These are phyloP conservation scores for Aleiodes sp. DNA, from an alignment of 1,140 invertebrate genomes.

Conservation along the genomic window DNA sequence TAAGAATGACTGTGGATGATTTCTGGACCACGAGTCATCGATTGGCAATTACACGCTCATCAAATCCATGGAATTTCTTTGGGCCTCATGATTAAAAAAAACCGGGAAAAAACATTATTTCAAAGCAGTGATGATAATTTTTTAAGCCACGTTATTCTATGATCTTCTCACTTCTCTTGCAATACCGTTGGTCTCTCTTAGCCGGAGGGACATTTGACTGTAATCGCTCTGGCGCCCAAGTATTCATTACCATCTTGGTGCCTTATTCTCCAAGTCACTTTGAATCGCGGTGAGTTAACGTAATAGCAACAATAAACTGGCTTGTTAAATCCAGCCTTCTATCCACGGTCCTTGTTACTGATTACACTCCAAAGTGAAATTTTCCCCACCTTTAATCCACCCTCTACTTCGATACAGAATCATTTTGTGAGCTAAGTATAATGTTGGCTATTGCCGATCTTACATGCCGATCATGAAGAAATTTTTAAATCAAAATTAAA, in stretches of 20 bases:
- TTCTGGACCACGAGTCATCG: slow-evolving; percentile 21
- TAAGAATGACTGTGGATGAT: background rate
- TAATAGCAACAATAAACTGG: slow-evolving; percentile 57
- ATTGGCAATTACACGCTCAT: slow-evolving; percentile 31
- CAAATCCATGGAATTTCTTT: slow-evolving; percentile 6
- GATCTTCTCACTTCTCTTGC: background rate
- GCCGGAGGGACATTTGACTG: slow-evolving; percentile 4
- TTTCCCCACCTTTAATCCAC: background rate
- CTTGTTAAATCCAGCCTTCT: slow-evolving; percentile 52
- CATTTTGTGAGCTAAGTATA: slow-evolving; percentile 3
- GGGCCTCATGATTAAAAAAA: slow-evolving; percentile 1
- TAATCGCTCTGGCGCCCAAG: slow-evolving; percentile 36
- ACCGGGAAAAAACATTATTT: background rate
- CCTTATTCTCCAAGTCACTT: slow-evolving; percentile 37
- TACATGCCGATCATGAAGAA: no score
- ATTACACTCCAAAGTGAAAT: slow-evolving; percentile 6
- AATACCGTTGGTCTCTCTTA: background rate
- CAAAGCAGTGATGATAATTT: background rate
- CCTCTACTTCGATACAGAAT: background rate
- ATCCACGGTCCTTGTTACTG: slow-evolving; percentile 45
- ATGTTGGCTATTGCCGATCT: no score
- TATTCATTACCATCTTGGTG: slow-evolving; percentile 53
- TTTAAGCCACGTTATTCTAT: background rate
- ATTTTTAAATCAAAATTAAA: background rate
- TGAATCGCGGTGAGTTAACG: slow-evolving; percentile 52